Evolutionary conservation across 2,797 vertebrate species (phyloP), one percentile per base, ranked within the genome.

Genomic region (Pangasius mekongensis): DNA sequence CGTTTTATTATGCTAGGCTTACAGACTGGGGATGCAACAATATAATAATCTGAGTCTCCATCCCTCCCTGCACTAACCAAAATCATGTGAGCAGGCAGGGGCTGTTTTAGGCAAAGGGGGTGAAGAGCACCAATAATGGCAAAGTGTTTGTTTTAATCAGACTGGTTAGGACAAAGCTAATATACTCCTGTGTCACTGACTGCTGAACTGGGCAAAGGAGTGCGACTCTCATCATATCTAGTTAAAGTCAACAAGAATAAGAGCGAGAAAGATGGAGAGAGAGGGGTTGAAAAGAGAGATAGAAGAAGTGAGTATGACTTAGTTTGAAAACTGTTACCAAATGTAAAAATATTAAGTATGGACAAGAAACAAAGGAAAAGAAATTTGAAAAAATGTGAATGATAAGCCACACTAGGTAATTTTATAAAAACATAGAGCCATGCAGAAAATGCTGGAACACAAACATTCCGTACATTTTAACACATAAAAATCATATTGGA

Each of bases 131-230:
- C 60, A 18, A 67, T 58, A 85, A 36, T 67, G 24, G 39, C 36
- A 49, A 66, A 76, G 78, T 85, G 78, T 62, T 83, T 83, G 77
- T 86, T 89, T 90, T 87, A 86, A 83, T 80, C 83, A 86, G 54
- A 56, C 24, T 14, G 14, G 33, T 54, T 64, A 30, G 33, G 76
- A 73, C 18, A 84, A 58, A 83, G 83, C 58, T 87, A 83, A 87
- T 86, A 52, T 69, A 83, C 67, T 76, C 66, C 69, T 88, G 52
- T 16, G 10, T 20, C 39, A 8, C 64, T 76, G 69, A 64, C 77
- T 76, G 58, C 69, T 87, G 58, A 85, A 69, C 64, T 36, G 52
- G 64, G 74, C 30, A 78, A 60, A 62, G 83, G 82, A 85, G 89
- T 60, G 76, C 62, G 76, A 52, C 64, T 36, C 80, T 47, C 62